Evolutionary conservation across 2,113 vertebrate species (phyloP).

Genomic region (Ariopsis seemanni): DNA sequence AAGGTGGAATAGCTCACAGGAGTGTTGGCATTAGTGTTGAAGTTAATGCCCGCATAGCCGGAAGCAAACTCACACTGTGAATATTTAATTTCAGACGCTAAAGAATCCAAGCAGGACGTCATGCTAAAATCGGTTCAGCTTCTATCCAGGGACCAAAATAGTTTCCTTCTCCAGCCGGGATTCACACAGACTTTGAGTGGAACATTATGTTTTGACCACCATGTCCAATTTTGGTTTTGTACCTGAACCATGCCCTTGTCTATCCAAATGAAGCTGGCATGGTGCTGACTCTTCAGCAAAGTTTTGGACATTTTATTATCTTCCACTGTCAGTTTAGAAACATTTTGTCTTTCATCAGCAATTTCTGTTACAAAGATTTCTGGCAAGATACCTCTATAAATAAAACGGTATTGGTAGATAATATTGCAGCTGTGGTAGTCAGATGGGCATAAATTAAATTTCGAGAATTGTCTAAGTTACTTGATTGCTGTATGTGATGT

Average conservation of each 20-base stretch:
- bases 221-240: slow-evolving; percentile 11
- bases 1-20: slow-evolving; percentile 50
- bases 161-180: not conserved
- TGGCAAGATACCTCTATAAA: not conserved
- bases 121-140: slow-evolving; percentile 12
- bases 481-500: not conserved
- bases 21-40: slow-evolving; percentile 22
- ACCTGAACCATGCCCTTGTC: not conserved
- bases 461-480: not conserved
- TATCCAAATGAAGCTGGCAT: slow-evolving; percentile 21
- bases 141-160: slow-evolving; percentile 3
- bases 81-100: slow-evolving; percentile 35
- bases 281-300: slow-evolving; percentile 16
- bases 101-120: slow-evolving; percentile 23
- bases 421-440: not conserved
- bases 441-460: not conserved
- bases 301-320: not conserved
- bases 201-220: not conserved
- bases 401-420: not conserved
- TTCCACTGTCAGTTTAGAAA: slow-evolving; percentile 8
- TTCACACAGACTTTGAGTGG: not conserved
- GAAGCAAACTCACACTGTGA: slow-evolving; percentile 22
- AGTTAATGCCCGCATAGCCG: not conserved
- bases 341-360: not conserved
- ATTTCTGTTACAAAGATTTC: not conserved